Base-by-base conservation (phyloP, 2,888 invertebrate species). In the Exocentrus adspersus region DNA sequence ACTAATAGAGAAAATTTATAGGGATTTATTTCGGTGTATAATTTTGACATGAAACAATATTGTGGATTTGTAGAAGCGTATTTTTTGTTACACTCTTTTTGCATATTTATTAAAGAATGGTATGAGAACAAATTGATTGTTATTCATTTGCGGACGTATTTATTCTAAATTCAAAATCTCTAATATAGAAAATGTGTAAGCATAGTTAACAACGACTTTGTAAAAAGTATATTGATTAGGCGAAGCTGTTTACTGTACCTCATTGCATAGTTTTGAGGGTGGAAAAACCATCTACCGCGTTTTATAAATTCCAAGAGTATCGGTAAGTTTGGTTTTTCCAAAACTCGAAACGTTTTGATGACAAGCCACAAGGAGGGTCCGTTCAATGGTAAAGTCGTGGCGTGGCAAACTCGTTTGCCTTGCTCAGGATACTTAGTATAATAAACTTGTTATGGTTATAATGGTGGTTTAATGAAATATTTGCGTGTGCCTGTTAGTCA, bases 401-500 rank as follows among this genome's bases (percentile, higher is more conserved):
- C 32, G 20, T 14, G 19, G 12, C 58, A 58, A 42, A 48, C 17
- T 48, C n/a, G 12, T 37, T 58, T 58, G 48, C 46, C 46, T 17
- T 51, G 57, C 43, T 10, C 45, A 63, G 66, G 60, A 62, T 68
- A 64, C 60, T n/a, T n/a, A 67, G 64, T 69, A 69, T 67, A 64
- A 58, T 51, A 17, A 45, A 50, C 50, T 32, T 59, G 56, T 24
- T 61, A 63, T 62, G 58, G 64, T 64, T 58, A 54, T 57, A 51
- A 58, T 64, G 60, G 64, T 68, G 67, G 72, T 78, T 78, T 79
- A 79, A 79, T 78, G 73, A 71, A 65, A 77, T 79, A 80, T 81
- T 81, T 81, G 80, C 79, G 81, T 82, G 82, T 82, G 80, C 81
- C 79, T 81, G 85, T 86, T 93, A 97, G 97, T 97, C 92, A 93